Base-by-base conservation (phyloP, 2,113 vertebrate species). In the Ctenomys sociabilis region DNA sequence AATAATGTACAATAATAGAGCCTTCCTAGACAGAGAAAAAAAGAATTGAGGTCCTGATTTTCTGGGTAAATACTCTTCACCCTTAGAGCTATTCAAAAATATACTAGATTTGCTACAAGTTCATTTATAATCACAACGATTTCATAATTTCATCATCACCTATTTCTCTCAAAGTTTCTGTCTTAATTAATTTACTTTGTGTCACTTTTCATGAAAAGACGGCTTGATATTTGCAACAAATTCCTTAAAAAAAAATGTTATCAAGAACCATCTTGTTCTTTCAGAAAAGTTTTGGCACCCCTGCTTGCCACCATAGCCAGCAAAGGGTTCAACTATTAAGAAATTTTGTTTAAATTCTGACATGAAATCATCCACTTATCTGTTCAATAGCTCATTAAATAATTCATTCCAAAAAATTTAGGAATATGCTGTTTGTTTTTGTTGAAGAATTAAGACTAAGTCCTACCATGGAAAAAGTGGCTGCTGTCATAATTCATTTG, bases 131-230 rank as follows among this genome's bases (percentile, higher is more conserved):
- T 73, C 63, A 84, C 5, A 28, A 2, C 54, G 45, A 59, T 75
- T n/a, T 85, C 45, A 91, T 11, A 61, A 61, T 37, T 11, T 94
- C 28, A 89, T 92, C 43, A 30, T 54, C 80, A 32, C 14, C 84
- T 70, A 32, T 81, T 66, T 54, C 52, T 85, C 59, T 63, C 70
- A 49, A 87, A 35, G 6, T 85, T 4, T 49, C 22, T 22, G 75
- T 91, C 40, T 26, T 92, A 61, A 86, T 75, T 95, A 63, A 40
- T 11, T 84, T 19, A 73, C 6, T 40, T 88, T 3, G 1, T 88
- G 28, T 85, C 32, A n/a, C 17, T 92, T 59, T 88, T 54, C 21
- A 22, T 61, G 32, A 94, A 94, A 86, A 89, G 26, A 94, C 87
- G 78, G 30, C 81, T 85, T 11, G 75, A 37, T 5, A 94, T 72